phyloP scores from a whole-genome alignment of 2,113 vertebrate species.

The Toxotes chatareus region DNA sequence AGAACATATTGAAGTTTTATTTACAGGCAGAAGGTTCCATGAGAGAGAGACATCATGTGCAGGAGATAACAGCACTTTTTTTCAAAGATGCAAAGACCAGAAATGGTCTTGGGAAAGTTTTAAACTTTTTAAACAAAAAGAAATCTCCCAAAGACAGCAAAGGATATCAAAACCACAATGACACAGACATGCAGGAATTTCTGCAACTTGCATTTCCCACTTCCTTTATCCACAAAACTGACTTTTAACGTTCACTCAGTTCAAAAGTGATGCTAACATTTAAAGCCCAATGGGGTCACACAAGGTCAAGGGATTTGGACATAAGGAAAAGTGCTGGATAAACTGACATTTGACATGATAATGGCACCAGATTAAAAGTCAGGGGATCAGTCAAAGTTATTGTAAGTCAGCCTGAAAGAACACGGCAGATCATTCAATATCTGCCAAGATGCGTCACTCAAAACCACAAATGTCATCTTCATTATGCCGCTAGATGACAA shows the following conservation, averaged over 20 bases:
- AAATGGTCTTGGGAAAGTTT: conserved; percentile 17
- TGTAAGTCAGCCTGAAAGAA: neutral
- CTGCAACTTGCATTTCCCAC: neutral
- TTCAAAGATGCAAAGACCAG: neutral
- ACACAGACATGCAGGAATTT: neutral
- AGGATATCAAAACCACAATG: neutral
- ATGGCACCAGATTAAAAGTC: neutral
- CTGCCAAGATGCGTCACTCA: neutral
- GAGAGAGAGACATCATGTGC: neutral
- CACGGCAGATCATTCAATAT: too few species aligned
- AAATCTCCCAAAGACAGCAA: neutral
- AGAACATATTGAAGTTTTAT: neutral
- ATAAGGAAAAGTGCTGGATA: neutral
- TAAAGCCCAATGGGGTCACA: neutral
- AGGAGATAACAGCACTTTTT: neutral
- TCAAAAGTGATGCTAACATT: too few species aligned
- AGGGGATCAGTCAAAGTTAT: neutral
- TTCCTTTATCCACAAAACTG: neutral
- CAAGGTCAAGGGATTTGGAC: neutral
- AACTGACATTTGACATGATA: neutral
- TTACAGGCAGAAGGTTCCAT: too few species aligned
- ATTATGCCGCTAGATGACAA: neutral
- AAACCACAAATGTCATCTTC: neutral
- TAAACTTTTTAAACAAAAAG: neutral
- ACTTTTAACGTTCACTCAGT: neutral